Base-by-base conservation (phyloP, 2,888 invertebrate species). In the Steinernema scapterisci region DNA sequence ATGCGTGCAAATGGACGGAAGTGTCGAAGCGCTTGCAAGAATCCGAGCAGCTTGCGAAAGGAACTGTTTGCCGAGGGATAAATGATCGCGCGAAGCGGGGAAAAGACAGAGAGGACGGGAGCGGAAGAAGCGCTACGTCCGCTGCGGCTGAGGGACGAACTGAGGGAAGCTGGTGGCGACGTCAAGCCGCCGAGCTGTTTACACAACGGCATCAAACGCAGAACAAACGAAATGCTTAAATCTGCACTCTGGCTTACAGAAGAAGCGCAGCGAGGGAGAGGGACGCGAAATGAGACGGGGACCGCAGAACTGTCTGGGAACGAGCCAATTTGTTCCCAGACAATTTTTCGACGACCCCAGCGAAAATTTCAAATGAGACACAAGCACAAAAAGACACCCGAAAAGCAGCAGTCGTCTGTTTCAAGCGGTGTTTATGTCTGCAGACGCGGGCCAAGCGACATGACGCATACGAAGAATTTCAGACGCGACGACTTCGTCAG, bases 51-150 rank as follows among this genome's bases (percentile, higher is more conserved):
- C 38, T 38, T 38, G 38, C 38, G 38, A 38, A 38, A 9, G 16
- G n/a, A n/a, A 63, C 63, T 63, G 63, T 63, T 63, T 63, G 63
- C 19, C 31, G 7, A 63, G 63, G 63, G 63, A 54, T 23, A 54
- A 54, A 51, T 19, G n/a, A n/a, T n/a, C 38, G 38, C 16, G 16
- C 13, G 48, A 48, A 19, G 3, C 48, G 48, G n/a, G 13, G 48
- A 48, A 23, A 21, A 52, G 52, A 23, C 38, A 9, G 9, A 38
- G 38, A 48, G 6, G 48, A 48, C n/a, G 48, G n/a, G 48, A 48
- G 48, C 48, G 6, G 48, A 16, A 48, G 48, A 48, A 48, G 48
- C 48, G 48, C 48, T 16, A n/a, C n/a, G n/a, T n/a, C 5, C 3
- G 13, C n/a, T n/a, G 48, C 48, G 48, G 19, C n/a, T 13, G 48